Conservation (phyloP, 2,888 invertebrate genomes). For the Achlya flavicornis region DNA sequence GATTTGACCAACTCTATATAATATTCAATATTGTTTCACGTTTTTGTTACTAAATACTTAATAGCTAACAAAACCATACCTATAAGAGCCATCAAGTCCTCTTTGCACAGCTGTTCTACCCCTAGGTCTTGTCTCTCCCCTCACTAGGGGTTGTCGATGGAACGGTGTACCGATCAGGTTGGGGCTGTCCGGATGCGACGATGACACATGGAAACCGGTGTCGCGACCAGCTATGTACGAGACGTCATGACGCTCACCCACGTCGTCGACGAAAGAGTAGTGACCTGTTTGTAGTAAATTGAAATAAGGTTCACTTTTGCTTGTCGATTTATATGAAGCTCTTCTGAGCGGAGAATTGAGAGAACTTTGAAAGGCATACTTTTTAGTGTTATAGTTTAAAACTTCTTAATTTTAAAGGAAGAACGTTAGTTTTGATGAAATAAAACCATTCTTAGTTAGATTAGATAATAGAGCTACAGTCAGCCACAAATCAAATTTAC, state of each 20-base stretch:
- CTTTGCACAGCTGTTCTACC: slow-evolving; percentile 89
- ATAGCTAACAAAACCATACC: slow-evolving; percentile 55
- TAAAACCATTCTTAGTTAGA: too few relatives aligned
- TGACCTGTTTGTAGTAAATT: slow-evolving; percentile 75
- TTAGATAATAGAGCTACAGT: too few relatives aligned
- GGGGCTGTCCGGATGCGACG: slow-evolving; percentile 87
- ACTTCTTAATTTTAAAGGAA: too few relatives aligned
- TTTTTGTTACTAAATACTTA: too few relatives aligned
- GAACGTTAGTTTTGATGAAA: too few relatives aligned
- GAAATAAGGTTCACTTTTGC: neutral
- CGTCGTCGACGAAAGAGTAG: slow-evolving; percentile 89
- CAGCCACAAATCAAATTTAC: too few relatives aligned
- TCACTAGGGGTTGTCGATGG: slow-evolving; percentile 85
- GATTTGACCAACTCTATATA: too few relatives aligned
- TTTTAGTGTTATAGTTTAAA: too few relatives aligned
- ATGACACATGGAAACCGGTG: slow-evolving; percentile 90
- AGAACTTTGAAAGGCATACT: too few relatives aligned
- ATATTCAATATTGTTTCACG: too few relatives aligned
- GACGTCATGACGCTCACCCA: slow-evolving; percentile 90
- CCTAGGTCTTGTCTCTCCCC: slow-evolving; percentile 85
- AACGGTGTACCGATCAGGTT: slow-evolving; percentile 86
- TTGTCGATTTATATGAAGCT: neutral
- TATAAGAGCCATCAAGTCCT: slow-evolving; percentile 89
- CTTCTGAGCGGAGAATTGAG: too few relatives aligned
- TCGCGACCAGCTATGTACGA: slow-evolving; percentile 90